Percentiles rank a stretch among this genome's conserved stretches.
Evolutionary conservation across 2,797 vertebrate species (phyloP).

Genomic region (Corythornis leucogaster): DNA sequence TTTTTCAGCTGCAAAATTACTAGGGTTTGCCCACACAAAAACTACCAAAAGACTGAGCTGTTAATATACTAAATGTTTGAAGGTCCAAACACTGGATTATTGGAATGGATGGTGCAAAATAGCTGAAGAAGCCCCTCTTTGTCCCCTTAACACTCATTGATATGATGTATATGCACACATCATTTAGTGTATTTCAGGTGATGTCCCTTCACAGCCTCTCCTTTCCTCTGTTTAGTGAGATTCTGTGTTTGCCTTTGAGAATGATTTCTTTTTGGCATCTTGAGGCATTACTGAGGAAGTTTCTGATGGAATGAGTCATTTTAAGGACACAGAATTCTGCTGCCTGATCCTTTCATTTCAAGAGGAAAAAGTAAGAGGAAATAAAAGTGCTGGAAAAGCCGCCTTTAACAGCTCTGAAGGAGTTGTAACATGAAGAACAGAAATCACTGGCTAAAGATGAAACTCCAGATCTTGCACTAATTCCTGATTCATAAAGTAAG

Average conservation of each 20-base stretch:
- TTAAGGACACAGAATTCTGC: not conserved
- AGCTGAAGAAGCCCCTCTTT: not conserved
- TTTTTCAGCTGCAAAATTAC: not conserved
- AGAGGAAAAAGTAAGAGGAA: not conserved
- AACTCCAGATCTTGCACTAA: not conserved
- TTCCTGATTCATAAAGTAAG: not conserved
- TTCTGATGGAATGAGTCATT: not conserved
- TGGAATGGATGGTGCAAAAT: not conserved
- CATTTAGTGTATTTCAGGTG: not conserved
- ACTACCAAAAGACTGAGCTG: not conserved
- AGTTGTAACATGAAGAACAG: not conserved
- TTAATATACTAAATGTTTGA: not conserved
- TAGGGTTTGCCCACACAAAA: not conserved
- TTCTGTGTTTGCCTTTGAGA: not conserved
- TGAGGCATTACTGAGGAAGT: not conserved
- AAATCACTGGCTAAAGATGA: not conserved
- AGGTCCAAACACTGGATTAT: not conserved
- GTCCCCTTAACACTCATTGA: not conserved
- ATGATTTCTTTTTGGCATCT: not conserved
- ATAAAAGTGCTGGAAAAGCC: not conserved
- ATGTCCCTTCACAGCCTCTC: not conserved
- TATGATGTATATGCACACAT: not conserved
- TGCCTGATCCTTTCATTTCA: not conserved
- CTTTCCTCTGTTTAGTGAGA: not conserved
- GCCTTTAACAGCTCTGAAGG: not conserved